Base-by-base conservation (phyloP, 2,113 vertebrate genomes). In the Lagopus leucura region DNA sequence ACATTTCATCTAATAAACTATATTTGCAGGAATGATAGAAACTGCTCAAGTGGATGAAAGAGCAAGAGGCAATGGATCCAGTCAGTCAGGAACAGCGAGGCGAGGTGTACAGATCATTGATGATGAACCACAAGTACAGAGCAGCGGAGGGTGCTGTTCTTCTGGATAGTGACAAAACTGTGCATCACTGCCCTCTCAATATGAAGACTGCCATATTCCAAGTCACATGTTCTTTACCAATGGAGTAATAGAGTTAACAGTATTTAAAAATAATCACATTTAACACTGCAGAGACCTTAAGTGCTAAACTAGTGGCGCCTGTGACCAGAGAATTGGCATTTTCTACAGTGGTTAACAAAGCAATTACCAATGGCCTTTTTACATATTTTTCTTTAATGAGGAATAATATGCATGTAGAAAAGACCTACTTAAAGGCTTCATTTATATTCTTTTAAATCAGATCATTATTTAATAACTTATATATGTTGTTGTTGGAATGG, bases 101-200 rank as follows among this genome's bases (percentile, higher is more conserved):
- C 97, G 99, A 86, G 99, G 99, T 24, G 99, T 99, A 89, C 99
- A 99, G 98, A 99, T 99, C 13, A 98, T 99, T 2, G 99, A 99
- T 20, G 99, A 99, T 36, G 99, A 99, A 45, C 99, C 99, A 77
- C 98, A 98, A 94, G 98, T 97, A 74, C 98, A 99, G 63, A 98
- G 98, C 3, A 87, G 97, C 43, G 98, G 99, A 72, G 99, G 99
- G 52, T 99, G 99, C 93, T 99, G 99, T 96, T 99, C 98, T 72
- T 99, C 99, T 79, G 99, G 98, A 98, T 99, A 99, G 97, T 92
- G 89, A 90, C 89, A 95, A 97, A 97, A 98, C 98, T 98, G 97
- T 98, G 97, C 95, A 97, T 97, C 97, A 90, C 96, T 98, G 96
- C 96, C 96, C 97, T 98, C 79, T 96, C 88, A 91, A 81, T 96